Evolutionary conservation across 2,113 vertebrate species (phyloP), one percentile per base, ranked within the genome.

Genomic region (Archilochus colubris): DNA sequence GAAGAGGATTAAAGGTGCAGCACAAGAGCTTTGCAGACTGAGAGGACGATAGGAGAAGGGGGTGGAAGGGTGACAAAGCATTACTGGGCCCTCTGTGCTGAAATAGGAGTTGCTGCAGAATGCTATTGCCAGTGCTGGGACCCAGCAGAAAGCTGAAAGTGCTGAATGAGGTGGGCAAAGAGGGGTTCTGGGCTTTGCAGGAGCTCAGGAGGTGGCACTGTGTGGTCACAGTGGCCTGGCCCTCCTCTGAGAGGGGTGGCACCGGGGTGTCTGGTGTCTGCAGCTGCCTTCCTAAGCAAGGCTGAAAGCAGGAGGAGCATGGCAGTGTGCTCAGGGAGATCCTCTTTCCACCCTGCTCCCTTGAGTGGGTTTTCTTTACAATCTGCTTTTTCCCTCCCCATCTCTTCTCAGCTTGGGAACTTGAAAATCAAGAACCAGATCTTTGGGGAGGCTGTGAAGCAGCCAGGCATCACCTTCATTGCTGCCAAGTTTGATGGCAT

Each of bases 401-500:
- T 84, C 62, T 79, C 15, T 3, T 14, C 10, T 46, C 83, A 99
- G 97, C 33, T 98, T 0, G 98, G 97, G 10, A 48, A 97, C 59
- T 5, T 99, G 21, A 38, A 84, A 2, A 96, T 99, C 51, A 48
- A 95, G 57, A 74, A 96, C 7, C 99, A 99, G 97, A 69, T 90
- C 8, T 99, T 99, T 2, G 99, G 99, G 5, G 99, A 99, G 78
- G 99, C 99, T 10, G 97, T 95, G 85, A 99, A 99, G 93, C 98
- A 99, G 97, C 99, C 99, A 1, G 99, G 99, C 2, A 64, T 99
- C 23, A 97, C 98, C 1, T 99, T 99, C 88, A 98, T 99, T 1
- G 98, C 98, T 0, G 99, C 99, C 69, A 99, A 98, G 96, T 99
- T 99, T 5, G 99, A 99, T 1, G 99, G 99, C 46, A 99, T 99